Evolutionary conservation across 1,140 invertebrate genomes (phyloP).

Genomic region (Macrobrachium nipponense): DNA sequence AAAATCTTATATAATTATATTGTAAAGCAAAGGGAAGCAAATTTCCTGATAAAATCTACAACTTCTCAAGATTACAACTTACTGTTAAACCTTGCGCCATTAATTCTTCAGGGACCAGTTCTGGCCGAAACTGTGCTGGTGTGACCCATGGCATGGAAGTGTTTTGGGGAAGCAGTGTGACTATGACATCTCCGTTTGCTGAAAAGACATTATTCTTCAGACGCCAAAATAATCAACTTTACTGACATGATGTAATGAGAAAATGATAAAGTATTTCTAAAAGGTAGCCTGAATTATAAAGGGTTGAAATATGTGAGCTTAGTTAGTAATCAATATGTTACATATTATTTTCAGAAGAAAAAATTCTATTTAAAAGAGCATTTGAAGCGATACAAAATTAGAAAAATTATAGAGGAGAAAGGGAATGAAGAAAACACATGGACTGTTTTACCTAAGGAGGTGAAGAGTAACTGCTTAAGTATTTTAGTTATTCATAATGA

Average conservation of each 20-base stretch:
- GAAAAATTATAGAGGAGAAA: too few relatives aligned
- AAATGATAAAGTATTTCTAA: neutral
- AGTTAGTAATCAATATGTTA: too few relatives aligned
- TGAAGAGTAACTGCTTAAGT: too few relatives aligned
- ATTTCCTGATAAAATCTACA: neutral
- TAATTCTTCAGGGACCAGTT: conserved; percentile 92
- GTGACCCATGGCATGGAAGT: conserved; percentile 92
- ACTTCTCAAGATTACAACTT: conserved; percentile 66
- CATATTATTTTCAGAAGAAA: too few relatives aligned
- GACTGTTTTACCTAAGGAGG: too few relatives aligned
- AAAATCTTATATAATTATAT: too few relatives aligned
- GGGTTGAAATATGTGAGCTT: too few relatives aligned
- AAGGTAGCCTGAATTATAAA: neutral
- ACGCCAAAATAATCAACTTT: neutral
- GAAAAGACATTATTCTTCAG: neutral
- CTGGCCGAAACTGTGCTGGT: conserved; percentile 88
- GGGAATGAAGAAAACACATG: too few relatives aligned
- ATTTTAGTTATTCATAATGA: too few relatives aligned
- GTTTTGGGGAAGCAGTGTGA: conserved; percentile 87
- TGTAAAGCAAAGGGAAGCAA: neutral
- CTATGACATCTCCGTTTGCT: conserved; percentile 94
- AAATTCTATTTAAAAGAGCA: too few relatives aligned
- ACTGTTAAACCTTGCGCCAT: conserved; percentile 94
- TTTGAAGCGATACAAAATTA: too few relatives aligned
- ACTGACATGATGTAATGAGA: neutral